Evolutionary conservation across 2,113 vertebrate genomes (phyloP), one percentile per base, ranked within the genome.

Genomic region (Hiodon alosoides): DNA sequence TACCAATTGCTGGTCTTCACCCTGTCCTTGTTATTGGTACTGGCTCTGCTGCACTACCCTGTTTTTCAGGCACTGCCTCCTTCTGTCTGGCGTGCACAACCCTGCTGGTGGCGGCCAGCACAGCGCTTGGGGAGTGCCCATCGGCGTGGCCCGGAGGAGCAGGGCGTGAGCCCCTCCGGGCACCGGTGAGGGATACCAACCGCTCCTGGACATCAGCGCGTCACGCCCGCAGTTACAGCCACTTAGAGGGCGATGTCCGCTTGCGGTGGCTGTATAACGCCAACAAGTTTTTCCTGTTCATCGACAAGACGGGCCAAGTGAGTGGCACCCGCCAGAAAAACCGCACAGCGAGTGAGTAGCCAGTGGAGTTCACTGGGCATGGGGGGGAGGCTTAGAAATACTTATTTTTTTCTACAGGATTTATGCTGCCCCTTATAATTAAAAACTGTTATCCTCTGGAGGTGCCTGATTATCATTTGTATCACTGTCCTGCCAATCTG

Each of bases 251-350:
- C 16, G 95, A 98, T 64, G 92, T 96, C 69, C 91, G 95, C 65
- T 93, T 95, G 82, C 87, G 94, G 72, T 90, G 92, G 60, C 93
- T 98, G 73, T 96, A 95, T 79, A 95, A 93, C 0, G 93, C 94
- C 83, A 96, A 95, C 69, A 95, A 92, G 84, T 96, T 96, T 88
- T 98, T 97, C 89, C 90, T 98, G 79, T 86, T 88, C 83, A 93
- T 96, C 79, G 93, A 94, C 84, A 85, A 87, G 82, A 83, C 87
- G 0, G 95, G 96, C 77, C 90, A 89, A 53, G 94, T 98, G 73
- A 91, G 91, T 8, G 95, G 95, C 75, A 97, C 94, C 3, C 91
- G 90, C 60, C 87, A 91, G 84, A 94, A 86, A 78, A 94, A 96
- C 83, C 90, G 89, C 67, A 89, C 86, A 5, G 92, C 95, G 90